These are phyloP conservation scores for Magallana nippona DNA, from an alignment of 2,888 invertebrate genomes.

Conservation along the genomic window DNA sequence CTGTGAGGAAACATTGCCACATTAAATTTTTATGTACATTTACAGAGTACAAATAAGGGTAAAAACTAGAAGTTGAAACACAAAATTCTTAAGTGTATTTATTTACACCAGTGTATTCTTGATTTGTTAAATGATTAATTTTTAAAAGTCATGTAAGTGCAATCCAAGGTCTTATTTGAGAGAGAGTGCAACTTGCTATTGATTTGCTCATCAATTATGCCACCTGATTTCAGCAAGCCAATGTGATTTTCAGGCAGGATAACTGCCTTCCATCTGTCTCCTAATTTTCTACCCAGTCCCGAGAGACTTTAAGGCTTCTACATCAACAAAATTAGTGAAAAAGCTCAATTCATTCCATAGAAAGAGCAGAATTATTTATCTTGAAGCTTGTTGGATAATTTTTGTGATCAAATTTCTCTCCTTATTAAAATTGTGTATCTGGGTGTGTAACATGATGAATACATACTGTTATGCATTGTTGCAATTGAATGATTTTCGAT, in stretches of 20 bases:
- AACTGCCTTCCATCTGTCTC: conserved; percentile 12
- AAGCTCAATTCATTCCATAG: not conserved
- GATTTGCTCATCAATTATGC: conserved; percentile 26
- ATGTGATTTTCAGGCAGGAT: not conserved
- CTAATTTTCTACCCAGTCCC: not conserved
- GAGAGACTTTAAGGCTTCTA: not conserved
- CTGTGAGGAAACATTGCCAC: not conserved
- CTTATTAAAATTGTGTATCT: too few species aligned
- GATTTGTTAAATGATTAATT: too few species aligned
- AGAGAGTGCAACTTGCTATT: conserved; percentile 9
- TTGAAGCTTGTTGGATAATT: not conserved
- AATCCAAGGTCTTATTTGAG: not conserved
- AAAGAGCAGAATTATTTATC: not conserved
- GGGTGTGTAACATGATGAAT: too few species aligned
- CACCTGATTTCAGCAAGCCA: conserved; percentile 23
- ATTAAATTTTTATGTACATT: not conserved
- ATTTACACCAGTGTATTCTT: too few species aligned
- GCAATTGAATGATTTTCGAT: not conserved
- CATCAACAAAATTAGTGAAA: conserved; percentile 30
- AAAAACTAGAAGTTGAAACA: too few species aligned
- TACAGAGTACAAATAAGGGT: too few species aligned
- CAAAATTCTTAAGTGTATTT: too few species aligned
- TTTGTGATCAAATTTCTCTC: not conserved
- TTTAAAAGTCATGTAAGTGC: too few species aligned
- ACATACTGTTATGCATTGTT: not conserved